Base-by-base conservation (phyloP, 2,888 invertebrate species). In the Hipparchia semele region DNA sequence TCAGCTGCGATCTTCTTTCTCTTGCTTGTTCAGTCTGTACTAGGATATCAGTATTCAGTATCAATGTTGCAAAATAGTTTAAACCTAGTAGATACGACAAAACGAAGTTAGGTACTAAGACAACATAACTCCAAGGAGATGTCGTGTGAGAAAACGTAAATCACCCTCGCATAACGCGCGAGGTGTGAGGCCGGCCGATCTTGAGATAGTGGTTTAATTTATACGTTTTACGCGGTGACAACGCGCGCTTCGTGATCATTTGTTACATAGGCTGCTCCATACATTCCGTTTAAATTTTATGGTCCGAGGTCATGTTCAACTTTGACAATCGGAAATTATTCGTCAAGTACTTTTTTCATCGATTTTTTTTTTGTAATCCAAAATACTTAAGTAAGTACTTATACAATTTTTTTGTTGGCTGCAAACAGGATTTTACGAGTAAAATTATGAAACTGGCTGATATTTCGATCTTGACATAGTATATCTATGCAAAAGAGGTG, bases 121-220 rank as follows among this genome's bases (percentile, higher is more conserved):
- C 39, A 62, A 64, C 54, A 70, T 61, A 69, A 69, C 60, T 53
- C 60, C 75, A 75, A 78, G 79, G 78, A 72, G 74, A 79, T 80
- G 81, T 81, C 79, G 83, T 86, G 88, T 89, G 90, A 87, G 89
- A 88, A 87, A 83, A 80, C 83, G 87, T 91, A 90, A 90, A 91
- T 91, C 91, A 89, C 82, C 78, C 76, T 79, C 83, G 86, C 90
- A 91, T 92, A 90, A 92, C 92, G 83, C 92, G 83, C 93, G 91
- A 94, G 93, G 94, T 94, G 94, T 93, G 93, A 94, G 92, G 92
- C 91, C 90, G 87, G 80, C 83, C 90, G 92, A 93, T 94, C 88
- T 82, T 80, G 86, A 86, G 94, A 94, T 94, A 94, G 87, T 86
- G 84, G 81, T 86, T 87, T 93, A 94, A 93, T 93, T 94, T 94